A percentile compares a stretch with the other conserved stretches of the same genome.
These are phyloP conservation scores for Orchesella cincta DNA, from an alignment of 1,140 invertebrate species.

Conservation along the genomic window DNA sequence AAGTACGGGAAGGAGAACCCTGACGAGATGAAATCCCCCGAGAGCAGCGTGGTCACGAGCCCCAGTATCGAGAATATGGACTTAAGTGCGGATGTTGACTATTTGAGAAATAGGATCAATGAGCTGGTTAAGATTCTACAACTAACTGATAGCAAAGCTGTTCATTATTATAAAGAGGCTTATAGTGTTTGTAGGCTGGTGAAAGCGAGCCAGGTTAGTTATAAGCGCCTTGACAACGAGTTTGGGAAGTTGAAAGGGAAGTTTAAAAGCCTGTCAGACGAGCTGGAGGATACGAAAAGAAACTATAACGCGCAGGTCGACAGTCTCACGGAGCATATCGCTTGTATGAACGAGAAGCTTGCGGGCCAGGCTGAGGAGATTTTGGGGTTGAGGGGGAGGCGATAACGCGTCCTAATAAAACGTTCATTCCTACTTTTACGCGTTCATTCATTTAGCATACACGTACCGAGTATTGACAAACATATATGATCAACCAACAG, in stretches of 20 bases:
- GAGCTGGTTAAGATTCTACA: neutral
- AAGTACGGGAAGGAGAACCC: neutral
- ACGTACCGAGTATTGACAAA: no score
- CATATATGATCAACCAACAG: no score
- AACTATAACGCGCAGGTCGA: neutral
- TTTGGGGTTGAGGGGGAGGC: no score
- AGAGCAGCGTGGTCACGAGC: neutral
- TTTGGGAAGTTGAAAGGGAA: neutral
- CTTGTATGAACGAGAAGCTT: neutral
- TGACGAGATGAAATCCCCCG: neutral
- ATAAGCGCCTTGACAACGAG: neutral
- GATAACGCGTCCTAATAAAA: no score
- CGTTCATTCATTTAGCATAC: no score
- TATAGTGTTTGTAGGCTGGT: neutral
- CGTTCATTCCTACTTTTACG: no score
- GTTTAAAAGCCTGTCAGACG: neutral
- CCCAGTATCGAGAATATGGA: constrained; percentile 4
- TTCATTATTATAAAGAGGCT: constrained; percentile 7
- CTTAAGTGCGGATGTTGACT: neutral
- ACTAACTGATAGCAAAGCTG: neutral
- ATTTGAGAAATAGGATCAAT: neutral
- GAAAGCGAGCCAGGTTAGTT: neutral
- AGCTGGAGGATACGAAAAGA: neutral
- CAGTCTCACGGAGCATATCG: constrained; percentile 6
- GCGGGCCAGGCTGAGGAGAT: no score